phyloP scores from a whole-genome alignment of 2,113 vertebrate species.

The Nerophis ophidion region DNA sequence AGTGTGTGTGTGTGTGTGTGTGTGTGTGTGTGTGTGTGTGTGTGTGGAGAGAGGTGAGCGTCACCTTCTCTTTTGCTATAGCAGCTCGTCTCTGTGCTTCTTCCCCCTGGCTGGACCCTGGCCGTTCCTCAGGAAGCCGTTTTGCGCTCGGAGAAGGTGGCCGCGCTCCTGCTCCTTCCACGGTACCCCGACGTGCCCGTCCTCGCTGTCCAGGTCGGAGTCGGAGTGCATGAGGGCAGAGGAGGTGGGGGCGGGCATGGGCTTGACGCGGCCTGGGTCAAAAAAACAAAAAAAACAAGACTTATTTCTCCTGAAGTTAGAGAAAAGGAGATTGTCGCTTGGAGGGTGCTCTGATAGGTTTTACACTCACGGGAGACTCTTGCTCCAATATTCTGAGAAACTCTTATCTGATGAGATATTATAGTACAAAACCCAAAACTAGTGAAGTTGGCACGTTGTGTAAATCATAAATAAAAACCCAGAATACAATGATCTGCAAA shows the following conservation, averaged over 20 bases:
- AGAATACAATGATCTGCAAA: too few relatives aligned
- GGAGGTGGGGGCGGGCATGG: slow-evolving; percentile 74
- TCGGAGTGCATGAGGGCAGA: slow-evolving; percentile 96
- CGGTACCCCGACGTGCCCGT: slow-evolving; percentile 77
- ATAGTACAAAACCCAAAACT: too few relatives aligned
- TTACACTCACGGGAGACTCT: background rate
- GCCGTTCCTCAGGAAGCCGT: slow-evolving; percentile 88
- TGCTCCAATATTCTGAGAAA: background rate
- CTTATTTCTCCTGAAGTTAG: background rate
- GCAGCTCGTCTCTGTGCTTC: slow-evolving; percentile 74
- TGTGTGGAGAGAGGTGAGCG: slow-evolving; percentile 14
- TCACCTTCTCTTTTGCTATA: slow-evolving; percentile 57
- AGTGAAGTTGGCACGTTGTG: too few relatives aligned
- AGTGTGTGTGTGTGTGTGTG: background rate
- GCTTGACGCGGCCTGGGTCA: slow-evolving; percentile 79
- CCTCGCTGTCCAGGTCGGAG: slow-evolving; percentile 93
- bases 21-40: background rate
- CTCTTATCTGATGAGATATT: too few relatives aligned
- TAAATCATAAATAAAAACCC: too few relatives aligned
- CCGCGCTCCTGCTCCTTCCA: slow-evolving; percentile 93
- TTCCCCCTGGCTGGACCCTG: slow-evolving; percentile 78
- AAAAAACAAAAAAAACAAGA: too few relatives aligned
- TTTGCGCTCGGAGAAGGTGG: slow-evolving; percentile 85
- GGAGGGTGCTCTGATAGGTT: background rate
- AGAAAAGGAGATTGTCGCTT: background rate